Percentiles rank a stretch among this genome's conserved stretches.
phyloP scores from a whole-genome alignment of 2,888 invertebrate genomes.

The Aromia moschata region DNA sequence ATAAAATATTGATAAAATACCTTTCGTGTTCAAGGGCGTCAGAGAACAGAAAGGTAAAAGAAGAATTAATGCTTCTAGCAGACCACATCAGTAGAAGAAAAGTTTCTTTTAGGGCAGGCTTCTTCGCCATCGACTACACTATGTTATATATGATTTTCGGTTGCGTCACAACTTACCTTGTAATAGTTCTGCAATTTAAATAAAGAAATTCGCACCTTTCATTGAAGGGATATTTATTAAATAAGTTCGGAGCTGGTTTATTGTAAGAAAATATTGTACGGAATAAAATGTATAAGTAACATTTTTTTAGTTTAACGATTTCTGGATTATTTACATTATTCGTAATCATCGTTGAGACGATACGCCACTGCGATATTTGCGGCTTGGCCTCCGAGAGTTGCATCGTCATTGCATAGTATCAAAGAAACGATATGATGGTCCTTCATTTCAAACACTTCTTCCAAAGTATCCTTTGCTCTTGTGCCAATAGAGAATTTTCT shows the following conservation, averaged over 20 bases:
- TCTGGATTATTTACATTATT: no score
- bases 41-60: slow-evolving; percentile 23
- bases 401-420: slow-evolving; percentile 14
- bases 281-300: no score
- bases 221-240: no score
- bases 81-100: slow-evolving; percentile 32
- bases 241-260: no score
- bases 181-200: slow-evolving; percentile 36
- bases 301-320: no score
- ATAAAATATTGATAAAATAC: slow-evolving; percentile 33
- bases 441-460: slow-evolving; percentile 3
- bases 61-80: slow-evolving; percentile 35
- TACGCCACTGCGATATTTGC: slow-evolving; percentile 26
- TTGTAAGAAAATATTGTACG: no score
- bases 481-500: background rate
- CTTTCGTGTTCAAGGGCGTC: slow-evolving; percentile 17
- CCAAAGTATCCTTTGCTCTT: background rate
- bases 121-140: slow-evolving; percentile 34
- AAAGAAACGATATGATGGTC: slow-evolving; percentile 19
- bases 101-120: slow-evolving; percentile 32
- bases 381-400: slow-evolving; percentile 1
- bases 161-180: slow-evolving; percentile 30
- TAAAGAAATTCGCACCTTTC: no score
- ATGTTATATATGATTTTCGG: slow-evolving; percentile 34
- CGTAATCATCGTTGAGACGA: background rate